These are phyloP conservation scores for Brachirus orientalis DNA, from an alignment of 2,113 vertebrate genomes.

Conservation along the genomic window DNA sequence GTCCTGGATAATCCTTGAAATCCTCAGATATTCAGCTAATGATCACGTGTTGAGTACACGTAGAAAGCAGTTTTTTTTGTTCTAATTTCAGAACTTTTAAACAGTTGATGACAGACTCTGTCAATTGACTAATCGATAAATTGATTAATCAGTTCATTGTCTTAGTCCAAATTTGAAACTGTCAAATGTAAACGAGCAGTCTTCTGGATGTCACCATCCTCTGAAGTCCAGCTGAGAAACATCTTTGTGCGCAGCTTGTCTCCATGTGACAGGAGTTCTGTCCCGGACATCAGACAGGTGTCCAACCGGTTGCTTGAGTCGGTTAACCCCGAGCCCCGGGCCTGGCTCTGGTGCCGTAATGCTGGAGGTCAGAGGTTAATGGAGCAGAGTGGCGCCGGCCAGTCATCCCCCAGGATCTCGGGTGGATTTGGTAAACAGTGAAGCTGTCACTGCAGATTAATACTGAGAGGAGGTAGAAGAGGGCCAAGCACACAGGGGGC, in stretches of 20 bases:
- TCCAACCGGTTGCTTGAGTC: conserved; percentile 59
- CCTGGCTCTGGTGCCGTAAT: conserved; percentile 70
- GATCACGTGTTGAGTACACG: too few species aligned
- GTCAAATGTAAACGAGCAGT: background rate
- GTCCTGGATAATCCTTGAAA: too few species aligned
- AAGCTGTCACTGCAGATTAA: conserved; percentile 87
- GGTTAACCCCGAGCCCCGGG: conserved; percentile 56
- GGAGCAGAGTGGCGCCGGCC: conserved; percentile 80
- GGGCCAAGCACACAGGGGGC: conserved; percentile 62
- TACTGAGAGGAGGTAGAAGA: conserved; percentile 73
- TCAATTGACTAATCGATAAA: background rate
- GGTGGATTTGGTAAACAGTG: conserved; percentile 86
- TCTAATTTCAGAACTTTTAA: too few species aligned
- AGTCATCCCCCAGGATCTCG: conserved; percentile 79
- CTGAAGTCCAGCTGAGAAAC: conserved; percentile 31
- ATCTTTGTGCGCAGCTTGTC: conserved; percentile 46
- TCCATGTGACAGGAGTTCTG: conserved; percentile 36
- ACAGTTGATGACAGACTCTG: background rate
- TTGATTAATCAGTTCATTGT: background rate
- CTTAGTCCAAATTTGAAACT: background rate
- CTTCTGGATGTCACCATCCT: background rate
- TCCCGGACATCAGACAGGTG: conserved; percentile 75
- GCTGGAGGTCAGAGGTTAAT: conserved; percentile 83
- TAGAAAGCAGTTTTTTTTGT: too few species aligned
- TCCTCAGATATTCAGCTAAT: too few species aligned